Evolutionary conservation across 2,888 invertebrate species (phyloP).

Genomic region (Tillus elongatus): DNA sequence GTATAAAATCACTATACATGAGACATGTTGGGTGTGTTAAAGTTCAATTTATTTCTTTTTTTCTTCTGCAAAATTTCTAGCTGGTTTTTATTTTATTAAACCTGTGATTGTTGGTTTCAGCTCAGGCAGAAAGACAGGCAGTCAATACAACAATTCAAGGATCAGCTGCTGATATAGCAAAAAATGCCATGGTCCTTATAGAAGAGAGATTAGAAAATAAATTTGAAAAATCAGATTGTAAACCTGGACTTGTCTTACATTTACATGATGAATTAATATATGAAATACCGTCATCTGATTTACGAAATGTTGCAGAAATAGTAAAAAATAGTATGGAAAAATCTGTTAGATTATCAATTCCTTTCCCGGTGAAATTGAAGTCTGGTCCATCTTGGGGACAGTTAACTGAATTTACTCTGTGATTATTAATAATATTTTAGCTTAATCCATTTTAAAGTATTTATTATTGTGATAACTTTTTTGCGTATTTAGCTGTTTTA

Average conservation of each 20-base stretch:
- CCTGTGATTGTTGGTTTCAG: constrained; percentile 39
- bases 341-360: constrained; percentile 61
- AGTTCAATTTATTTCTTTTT: neutral
- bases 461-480: too few relatives aligned
- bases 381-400: constrained; percentile 74
- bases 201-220: constrained; percentile 48
- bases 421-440: too few relatives aligned
- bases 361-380: constrained; percentile 82
- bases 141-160: constrained; percentile 94
- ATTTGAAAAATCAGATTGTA: constrained; percentile 36
- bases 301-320: constrained; percentile 50
- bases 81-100: constrained; percentile 1
- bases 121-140: constrained; percentile 89
- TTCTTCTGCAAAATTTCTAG: neutral
- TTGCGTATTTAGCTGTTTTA: too few relatives aligned
- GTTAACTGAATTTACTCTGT: constrained; percentile 36
- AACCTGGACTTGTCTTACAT: constrained; percentile 71
- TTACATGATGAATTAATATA: constrained; percentile 95
- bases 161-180: constrained; percentile 92
- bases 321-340: constrained; percentile 75
- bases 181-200: constrained; percentile 77
- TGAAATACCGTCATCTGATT: constrained; percentile 61
- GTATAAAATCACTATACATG: too few relatives aligned
- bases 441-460: too few relatives aligned
- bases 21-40: too few relatives aligned